A percentile compares a stretch with the other conserved stretches of the same genome.
phyloP scores from a whole-genome alignment of 2,113 vertebrate species.

The Microcebus griseorufus region DNA sequence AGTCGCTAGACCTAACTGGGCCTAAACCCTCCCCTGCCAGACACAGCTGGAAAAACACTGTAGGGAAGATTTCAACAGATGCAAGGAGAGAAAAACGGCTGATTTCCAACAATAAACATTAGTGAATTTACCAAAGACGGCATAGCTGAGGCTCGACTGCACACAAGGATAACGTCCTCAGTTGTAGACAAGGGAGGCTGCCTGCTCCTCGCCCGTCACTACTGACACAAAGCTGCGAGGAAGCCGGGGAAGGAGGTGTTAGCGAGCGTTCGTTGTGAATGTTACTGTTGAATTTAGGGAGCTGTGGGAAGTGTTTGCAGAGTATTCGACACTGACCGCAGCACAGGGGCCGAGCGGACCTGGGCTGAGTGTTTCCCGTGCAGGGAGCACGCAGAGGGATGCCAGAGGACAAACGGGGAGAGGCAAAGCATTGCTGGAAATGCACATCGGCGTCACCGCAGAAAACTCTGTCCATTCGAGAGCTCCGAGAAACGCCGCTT shows the following conservation, averaged over 20 bases:
- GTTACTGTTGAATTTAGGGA: background rate
- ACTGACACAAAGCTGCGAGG: accelerated
- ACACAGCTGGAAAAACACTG: background rate
- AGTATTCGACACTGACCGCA: no score
- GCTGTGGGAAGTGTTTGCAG: no score
- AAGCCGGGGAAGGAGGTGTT: background rate
- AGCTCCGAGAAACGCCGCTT: accelerated
- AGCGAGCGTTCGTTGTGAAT: background rate
- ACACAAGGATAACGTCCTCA: accelerated
- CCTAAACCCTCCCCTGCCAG: no score
- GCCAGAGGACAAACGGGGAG: background rate
- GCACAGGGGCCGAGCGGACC: background rate
- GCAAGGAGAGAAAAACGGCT: background rate
- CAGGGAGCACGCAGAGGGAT: accelerated
- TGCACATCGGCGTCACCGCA: background rate
- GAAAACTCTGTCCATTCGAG: background rate
- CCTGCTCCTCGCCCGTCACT: background rate
- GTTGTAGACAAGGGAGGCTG: background rate
- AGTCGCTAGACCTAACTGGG: no score
- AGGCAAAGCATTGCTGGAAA: background rate
- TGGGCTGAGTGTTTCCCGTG: accelerated
- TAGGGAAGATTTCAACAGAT: background rate
- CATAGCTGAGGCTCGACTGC: background rate
- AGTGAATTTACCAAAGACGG: background rate
- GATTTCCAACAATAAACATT: background rate